Base-by-base conservation (phyloP, 2,113 vertebrate genomes). In the Gopherus evgoodei region DNA sequence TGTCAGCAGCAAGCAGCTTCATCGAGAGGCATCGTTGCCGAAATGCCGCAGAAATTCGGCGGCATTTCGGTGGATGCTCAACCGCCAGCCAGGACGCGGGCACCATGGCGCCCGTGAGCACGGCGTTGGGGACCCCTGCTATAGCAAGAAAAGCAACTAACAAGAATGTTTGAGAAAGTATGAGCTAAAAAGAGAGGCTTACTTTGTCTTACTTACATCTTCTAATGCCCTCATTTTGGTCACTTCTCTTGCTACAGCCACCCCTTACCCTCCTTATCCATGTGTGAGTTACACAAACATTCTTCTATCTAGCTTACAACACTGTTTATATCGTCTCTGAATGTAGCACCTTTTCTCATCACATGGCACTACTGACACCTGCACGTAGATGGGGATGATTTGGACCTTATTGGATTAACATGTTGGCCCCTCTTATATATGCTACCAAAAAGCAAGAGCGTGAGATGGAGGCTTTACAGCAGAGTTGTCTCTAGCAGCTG, bases 291-390 rank as follows among this genome's bases (percentile, higher is more conserved):
- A 76, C 1, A 2, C 76, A 85, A 16, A 14, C 93, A 81, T 75
- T 80, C 22, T 56, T 5, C 13, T 83, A 12, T 11, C 1, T 17
- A 65, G 11, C 10, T 11, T 35, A 52, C 78, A 42, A 27, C 87
- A 5, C 9, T 81, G 11, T 50, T 85, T 6, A 29, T 76, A 6
- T 53, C 17, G 88, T 1, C 86, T 69, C 56, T 59, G 19, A 4
- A 3, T 22, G 12, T 62, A 0, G 0, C 35, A 86, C 25, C 0
- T 3, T 13, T 49, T 59, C 31, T 22, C 21, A 35, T 42, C 27
- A 6, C 6, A 7, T 1, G 0, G 3, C 42, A 14, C 1, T 9
- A 5, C 19, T 21, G 5, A 10, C 11, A 10, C 12, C 29, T 59
- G 1, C 1, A 11, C 4, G 81, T 62, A 4, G 3, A 2, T 94